A percentile compares a stretch with the other conserved stretches of the same genome.
phyloP scores from a whole-genome alignment of 2,888 invertebrate genomes.

The Microctonus aethiopoides region DNA sequence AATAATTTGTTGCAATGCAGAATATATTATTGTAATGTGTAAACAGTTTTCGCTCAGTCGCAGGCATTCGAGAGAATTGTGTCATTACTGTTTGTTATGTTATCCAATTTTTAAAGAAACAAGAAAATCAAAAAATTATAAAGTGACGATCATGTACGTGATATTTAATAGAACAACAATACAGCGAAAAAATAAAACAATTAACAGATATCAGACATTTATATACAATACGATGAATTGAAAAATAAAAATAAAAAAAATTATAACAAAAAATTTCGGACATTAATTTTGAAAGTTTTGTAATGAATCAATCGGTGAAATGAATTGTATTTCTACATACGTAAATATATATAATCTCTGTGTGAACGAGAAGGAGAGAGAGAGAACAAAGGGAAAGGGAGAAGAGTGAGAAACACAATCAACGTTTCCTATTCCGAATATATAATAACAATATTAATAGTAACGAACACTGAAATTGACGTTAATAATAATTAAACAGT shows the following conservation, averaged over 20 bases:
- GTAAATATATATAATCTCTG: background rate
- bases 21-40: background rate
- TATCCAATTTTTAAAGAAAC: too few species aligned
- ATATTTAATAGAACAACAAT: too few species aligned
- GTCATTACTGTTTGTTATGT: background rate
- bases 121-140: too few species aligned
- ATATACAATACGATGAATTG: too few species aligned
- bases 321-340: too few species aligned
- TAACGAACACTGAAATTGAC: slow-evolving; percentile 18
- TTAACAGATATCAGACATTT: too few species aligned
- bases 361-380: background rate
- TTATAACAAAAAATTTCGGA: too few species aligned
- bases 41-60: background rate
- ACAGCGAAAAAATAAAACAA: too few species aligned
- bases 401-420: slow-evolving; percentile 27
- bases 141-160: too few species aligned
- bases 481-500: slow-evolving; percentile 16
- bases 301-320: background rate
- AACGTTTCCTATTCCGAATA: slow-evolving; percentile 1
- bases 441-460: slow-evolving; percentile 6
- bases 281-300: too few species aligned
- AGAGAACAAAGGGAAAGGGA: slow-evolving; percentile 13
- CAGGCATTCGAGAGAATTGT: background rate
- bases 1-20: too few species aligned
- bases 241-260: too few species aligned